phyloP scores from a whole-genome alignment of 2,888 invertebrate genomes.

The Tachystola acroxantha region DNA sequence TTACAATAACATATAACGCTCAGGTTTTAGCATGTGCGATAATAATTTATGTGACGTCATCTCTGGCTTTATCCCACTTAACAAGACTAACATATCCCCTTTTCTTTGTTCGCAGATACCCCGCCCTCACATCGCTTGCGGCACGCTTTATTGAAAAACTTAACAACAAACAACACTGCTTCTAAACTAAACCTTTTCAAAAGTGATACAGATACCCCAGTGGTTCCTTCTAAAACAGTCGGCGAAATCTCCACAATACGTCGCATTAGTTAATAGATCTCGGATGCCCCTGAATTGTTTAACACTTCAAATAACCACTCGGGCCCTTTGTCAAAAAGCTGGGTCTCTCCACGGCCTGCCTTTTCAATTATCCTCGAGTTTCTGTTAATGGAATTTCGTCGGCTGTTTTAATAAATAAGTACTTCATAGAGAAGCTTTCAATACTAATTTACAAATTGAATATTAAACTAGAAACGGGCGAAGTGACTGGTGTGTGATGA shows the following conservation, averaged over 20 bases:
- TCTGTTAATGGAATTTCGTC: slow-evolving; percentile 22
- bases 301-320: slow-evolving; percentile 22
- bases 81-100: slow-evolving; percentile 56
- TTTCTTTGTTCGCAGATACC: slow-evolving; percentile 70
- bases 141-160: slow-evolving; percentile 32
- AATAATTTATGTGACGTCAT: no score
- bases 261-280: slow-evolving; percentile 10
- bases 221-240: slow-evolving; percentile 16
- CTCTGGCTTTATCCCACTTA: no score
- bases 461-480: not conserved
- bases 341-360: slow-evolving; percentile 16
- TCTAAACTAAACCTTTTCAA: slow-evolving; percentile 15
- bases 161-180: slow-evolving; percentile 27
- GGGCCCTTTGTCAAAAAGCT: slow-evolving; percentile 17
- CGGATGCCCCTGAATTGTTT: slow-evolving; percentile 31
- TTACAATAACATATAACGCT: no score
- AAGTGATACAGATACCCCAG: slow-evolving; percentile 22
- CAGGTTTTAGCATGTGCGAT: no score
- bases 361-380: slow-evolving; percentile 16
- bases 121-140: slow-evolving; percentile 39
- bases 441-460: not conserved
- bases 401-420: slow-evolving; percentile 19
- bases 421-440: not conserved
- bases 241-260: slow-evolving; percentile 18
- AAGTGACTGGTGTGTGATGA: not conserved